phyloP scores from a whole-genome alignment of 2,797 vertebrate genomes.

The Semaprochilodus insignis region DNA sequence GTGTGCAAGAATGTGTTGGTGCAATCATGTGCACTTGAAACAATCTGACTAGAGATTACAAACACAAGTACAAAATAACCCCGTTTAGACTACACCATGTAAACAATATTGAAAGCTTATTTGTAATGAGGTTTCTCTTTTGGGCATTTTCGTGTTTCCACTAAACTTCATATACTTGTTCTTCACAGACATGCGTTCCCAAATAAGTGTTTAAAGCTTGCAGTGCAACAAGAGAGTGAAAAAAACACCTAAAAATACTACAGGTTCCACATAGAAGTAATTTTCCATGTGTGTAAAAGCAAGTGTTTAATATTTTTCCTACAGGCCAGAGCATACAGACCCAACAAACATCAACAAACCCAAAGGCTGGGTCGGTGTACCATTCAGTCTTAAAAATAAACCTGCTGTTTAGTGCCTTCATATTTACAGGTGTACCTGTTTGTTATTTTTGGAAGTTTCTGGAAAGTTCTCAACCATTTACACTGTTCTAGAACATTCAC shows the following conservation, averaged over 20 bases:
- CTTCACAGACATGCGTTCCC: slow-evolving; percentile 25
- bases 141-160: slow-evolving; percentile 4
- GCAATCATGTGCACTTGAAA: background rate
- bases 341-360: background rate
- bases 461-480: background rate
- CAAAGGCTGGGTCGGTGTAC: background rate
- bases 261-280: background rate
- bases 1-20: background rate
- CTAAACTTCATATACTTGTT: slow-evolving; percentile 10
- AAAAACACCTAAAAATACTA: background rate
- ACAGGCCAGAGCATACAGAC: background rate
- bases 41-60: slow-evolving; percentile 6
- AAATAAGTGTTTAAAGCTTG: slow-evolving; percentile 5
- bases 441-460: background rate
- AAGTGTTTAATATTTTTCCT: background rate
- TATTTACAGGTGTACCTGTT: too few relatives aligned
- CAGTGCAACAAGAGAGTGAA: slow-evolving; percentile 9
- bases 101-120: slow-evolving; percentile 45
- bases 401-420: too few relatives aligned
- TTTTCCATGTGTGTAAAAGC: background rate
- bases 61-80: background rate
- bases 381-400: too few relatives aligned
- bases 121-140: background rate
- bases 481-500: background rate
- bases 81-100: slow-evolving; percentile 5